Base-by-base conservation (phyloP, 1,140 invertebrate genomes). In the Arctopsyche grandis region DNA sequence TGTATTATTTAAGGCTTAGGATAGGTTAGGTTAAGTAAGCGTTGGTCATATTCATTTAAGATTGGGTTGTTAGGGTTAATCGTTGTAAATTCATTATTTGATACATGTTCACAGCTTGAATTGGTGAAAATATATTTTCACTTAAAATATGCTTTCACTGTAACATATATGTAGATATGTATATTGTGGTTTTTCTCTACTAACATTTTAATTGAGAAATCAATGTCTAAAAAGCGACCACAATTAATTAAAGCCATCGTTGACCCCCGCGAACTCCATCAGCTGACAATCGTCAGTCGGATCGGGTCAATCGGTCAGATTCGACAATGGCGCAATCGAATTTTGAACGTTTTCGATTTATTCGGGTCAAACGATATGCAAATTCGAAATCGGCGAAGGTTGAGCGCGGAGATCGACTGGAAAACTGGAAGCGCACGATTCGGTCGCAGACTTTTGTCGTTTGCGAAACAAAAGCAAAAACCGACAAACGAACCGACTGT, bases 381-480 rank as follows among this genome's bases (percentile, higher is more conserved):
- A 76, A 63, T 76, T 26, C 14, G 70, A 12, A 56, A 56, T 56
- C n/a, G 16, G 14, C n/a, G 56, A 60, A 76, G 43, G 24, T 74
- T 74, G 70, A 14, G 10, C 19, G 60, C 19, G 60, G 56, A 38
- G 21, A 78, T 77, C 44, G 24, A 44, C 16, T 78, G 9, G 56
- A 43, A 63, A 48, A 70, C 9, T 78, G 76, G 60, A 78, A 58
- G 44, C 66, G 21, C 46, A 58, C 69, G 69, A 79, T 38, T 79
- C 21, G 16, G 19, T 21, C 16, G 38, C 19, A 43, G 29, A 70
- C 75, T 81, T 79, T 73, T 79, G 77, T 76, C 75, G 9, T n/a
- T 76, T 76, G 56, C 74, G 71, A 74, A 74, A 74, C 71, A 26
- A 56, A 66, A 66, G 63, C 48, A 52, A 52, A 69, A 80, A 76